These are phyloP conservation scores for Embidobia sp. DNA, from an alignment of 2,888 invertebrate species.

Conservation along the genomic window DNA sequence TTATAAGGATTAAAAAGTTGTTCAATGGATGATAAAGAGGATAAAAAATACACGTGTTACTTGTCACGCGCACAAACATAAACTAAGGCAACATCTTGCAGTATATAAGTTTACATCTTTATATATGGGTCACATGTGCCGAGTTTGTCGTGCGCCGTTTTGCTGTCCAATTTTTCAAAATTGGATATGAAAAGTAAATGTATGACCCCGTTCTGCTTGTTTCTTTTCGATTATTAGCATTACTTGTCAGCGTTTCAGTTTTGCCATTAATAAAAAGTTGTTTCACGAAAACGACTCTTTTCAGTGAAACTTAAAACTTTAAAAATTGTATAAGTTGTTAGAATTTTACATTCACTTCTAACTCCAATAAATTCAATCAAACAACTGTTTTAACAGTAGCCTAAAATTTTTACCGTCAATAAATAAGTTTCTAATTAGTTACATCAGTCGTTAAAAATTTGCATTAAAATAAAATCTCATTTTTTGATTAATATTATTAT, in stretches of 20 bases:
- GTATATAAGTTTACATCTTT: conserved; percentile 25
- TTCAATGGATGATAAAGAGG: conserved; percentile 9
- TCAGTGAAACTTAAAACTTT: too few relatives aligned
- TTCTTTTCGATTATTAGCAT: conserved; percentile 22
- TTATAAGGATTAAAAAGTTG: not conserved
- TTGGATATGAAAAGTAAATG: conserved; percentile 43
- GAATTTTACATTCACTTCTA: too few relatives aligned
- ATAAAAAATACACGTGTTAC: conserved; percentile 14
- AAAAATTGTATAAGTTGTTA: too few relatives aligned
- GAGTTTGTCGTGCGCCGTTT: conserved; percentile 7
- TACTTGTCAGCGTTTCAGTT: not conserved
- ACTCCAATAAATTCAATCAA: too few relatives aligned
- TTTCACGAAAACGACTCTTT: too few relatives aligned
- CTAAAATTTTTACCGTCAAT: too few relatives aligned
- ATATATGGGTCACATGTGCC: conserved; percentile 30
- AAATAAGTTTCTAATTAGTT: too few relatives aligned
- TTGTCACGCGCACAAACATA: conserved; percentile 12
- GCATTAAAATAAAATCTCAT: too few relatives aligned
- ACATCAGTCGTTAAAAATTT: too few relatives aligned
- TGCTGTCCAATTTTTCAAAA: conserved; percentile 44
- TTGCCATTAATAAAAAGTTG: not conserved
- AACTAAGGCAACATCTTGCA: conserved; percentile 22
- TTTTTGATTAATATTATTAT: too few relatives aligned
- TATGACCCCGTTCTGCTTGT: conserved; percentile 12
- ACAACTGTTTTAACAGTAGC: too few relatives aligned